Percentiles rank a stretch among this genome's conserved stretches.
Conservation (phyloP, 1,140 invertebrate genomes). For the Meloidogyne floridensis region DNA sequence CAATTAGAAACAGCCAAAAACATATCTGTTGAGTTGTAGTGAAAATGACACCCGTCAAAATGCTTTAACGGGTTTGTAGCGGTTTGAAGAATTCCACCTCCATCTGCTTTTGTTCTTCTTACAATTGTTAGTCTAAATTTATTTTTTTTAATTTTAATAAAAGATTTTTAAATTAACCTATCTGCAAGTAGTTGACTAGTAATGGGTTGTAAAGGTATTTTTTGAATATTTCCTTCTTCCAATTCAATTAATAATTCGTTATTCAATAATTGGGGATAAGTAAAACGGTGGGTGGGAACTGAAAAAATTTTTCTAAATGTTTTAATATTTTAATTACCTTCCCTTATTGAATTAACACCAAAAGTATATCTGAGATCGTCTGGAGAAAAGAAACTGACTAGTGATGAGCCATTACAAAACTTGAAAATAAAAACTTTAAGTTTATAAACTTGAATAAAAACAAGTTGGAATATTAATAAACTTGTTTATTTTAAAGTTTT, state of each 20-base stretch:
- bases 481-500: too few species aligned
- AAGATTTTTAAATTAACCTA: neutral
- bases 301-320: neutral
- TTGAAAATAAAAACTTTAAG: neutral
- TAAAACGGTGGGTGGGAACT: slow-evolving; percentile 56
- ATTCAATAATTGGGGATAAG: slow-evolving; percentile 46
- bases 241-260: slow-evolving; percentile 37
- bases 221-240: slow-evolving; percentile 33
- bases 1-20: slow-evolving; percentile 60
- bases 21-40: slow-evolving; percentile 57
- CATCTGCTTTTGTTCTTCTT: slow-evolving; percentile 46
- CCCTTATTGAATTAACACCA: slow-evolving; percentile 24
- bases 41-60: slow-evolving; percentile 59
- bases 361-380: slow-evolving; percentile 54
- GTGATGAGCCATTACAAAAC: slow-evolving; percentile 5
- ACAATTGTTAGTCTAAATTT: slow-evolving; percentile 51
- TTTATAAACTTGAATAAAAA: too few species aligned
- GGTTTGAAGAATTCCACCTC: slow-evolving; percentile 39
- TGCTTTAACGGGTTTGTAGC: slow-evolving; percentile 13
- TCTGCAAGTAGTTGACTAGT: slow-evolving; percentile 52
- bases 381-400: slow-evolving; percentile 61
- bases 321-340: slow-evolving; percentile 12
- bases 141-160: neutral
- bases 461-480: neutral
- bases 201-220: slow-evolving; percentile 46